Percentiles rank a stretch among this genome's conserved stretches.
Conservation (phyloP, 2,888 invertebrate genomes). For the Chrysomela aeneicollis region DNA sequence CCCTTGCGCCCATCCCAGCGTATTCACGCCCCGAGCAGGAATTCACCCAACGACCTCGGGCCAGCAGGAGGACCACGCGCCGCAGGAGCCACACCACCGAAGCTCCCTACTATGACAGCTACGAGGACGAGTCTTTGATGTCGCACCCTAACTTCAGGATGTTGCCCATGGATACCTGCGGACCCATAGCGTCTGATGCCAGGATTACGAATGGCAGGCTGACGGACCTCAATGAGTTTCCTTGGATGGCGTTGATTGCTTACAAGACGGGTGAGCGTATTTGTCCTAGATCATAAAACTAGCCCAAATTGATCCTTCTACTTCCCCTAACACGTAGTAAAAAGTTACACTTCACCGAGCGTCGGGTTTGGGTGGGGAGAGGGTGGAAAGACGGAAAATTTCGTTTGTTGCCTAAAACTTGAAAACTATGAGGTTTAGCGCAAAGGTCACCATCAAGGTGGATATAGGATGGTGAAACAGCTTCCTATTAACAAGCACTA, state of each 20-base stretch:
- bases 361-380: no score
- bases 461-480: no score
- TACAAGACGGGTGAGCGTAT: conserved; percentile 58
- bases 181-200: conserved; percentile 62
- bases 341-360: no score
- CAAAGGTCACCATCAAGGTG: no score
- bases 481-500: no score
- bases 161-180: conserved; percentile 64
- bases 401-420: no score
- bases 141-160: conserved; percentile 58
- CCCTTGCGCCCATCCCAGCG: background rate
- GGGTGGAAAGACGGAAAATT: no score
- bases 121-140: conserved; percentile 13
- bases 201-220: conserved; percentile 70
- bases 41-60: background rate
- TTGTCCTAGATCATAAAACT: background rate
- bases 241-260: conserved; percentile 79
- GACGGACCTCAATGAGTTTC: conserved; percentile 71
- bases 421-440: no score
- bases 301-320: no score
- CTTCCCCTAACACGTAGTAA: no score
- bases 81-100: background rate
- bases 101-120: conserved; percentile 4
- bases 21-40: background rate
- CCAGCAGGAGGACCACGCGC: background rate